phyloP scores from a whole-genome alignment of 2,888 invertebrate species.

The Litoditis marina region DNA sequence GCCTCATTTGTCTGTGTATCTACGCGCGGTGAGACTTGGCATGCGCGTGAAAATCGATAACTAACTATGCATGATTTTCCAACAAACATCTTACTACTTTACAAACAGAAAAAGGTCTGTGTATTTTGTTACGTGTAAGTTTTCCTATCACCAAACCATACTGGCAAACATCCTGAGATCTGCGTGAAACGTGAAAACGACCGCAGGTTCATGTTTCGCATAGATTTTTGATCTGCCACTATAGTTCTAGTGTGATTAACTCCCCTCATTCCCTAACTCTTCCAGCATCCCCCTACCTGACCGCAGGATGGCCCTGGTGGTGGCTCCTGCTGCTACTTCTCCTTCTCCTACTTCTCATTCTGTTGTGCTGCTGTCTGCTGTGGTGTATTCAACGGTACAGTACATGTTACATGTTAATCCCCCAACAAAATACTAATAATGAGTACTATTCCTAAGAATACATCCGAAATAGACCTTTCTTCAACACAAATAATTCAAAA shows the following conservation, averaged over 20 bases:
- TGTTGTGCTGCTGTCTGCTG: constrained; percentile 59
- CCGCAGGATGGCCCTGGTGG: constrained; percentile 62
- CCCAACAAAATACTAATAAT: no score
- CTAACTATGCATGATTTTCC: background rate
- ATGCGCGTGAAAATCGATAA: no score
- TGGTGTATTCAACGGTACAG: constrained; percentile 60
- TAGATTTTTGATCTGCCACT: no score
- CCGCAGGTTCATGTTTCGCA: no score
- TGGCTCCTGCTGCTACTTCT: constrained; percentile 60
- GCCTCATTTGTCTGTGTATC: constrained; percentile 29
- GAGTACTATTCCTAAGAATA: background rate
- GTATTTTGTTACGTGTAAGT: background rate
- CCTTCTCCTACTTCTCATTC: constrained; percentile 56
- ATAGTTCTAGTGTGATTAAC: no score
- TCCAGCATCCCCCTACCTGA: constrained; percentile 54
- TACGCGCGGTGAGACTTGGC: constrained; percentile 1
- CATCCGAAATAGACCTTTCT: background rate
- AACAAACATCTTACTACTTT: background rate
- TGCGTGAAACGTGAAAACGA: no score
- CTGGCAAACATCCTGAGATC: no score
- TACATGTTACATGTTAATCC: constrained; percentile 3
- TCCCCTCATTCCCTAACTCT: constrained; percentile 10
- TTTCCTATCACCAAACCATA: no score
- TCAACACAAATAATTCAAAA: background rate
- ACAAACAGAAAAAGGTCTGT: background rate